These are phyloP conservation scores for Araneus ventricosus DNA, from an alignment of 1,140 invertebrate species.

Conservation along the genomic window DNA sequence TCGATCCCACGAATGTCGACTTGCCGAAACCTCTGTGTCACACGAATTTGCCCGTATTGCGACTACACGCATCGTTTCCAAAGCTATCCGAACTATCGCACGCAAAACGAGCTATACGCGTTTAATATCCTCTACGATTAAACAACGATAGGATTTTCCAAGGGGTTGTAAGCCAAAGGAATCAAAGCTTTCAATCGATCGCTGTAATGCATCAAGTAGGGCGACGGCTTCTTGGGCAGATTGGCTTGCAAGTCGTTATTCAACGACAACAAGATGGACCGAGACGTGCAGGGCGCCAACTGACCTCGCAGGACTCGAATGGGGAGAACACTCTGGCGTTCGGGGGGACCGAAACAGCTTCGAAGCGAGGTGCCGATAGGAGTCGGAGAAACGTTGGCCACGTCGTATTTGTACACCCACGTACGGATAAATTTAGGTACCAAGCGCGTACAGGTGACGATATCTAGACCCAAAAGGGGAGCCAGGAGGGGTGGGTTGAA, in stretches of 20 bases:
- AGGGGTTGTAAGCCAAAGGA: constrained; percentile 26
- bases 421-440: not conserved
- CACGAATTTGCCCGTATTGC: not conserved
- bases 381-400: not conserved
- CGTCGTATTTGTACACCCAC: constrained; percentile 8
- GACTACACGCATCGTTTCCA: not conserved
- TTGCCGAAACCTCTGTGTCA: not conserved
- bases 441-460: not conserved
- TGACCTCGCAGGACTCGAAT: constrained; percentile 1
- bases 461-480: not conserved
- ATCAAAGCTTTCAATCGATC: not conserved
- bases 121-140: not conserved
- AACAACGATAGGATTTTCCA: constrained; percentile 54
- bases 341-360: not conserved
- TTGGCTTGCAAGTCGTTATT: not conserved
- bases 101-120: not conserved
- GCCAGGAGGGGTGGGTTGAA: not conserved
- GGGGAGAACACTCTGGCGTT: not conserved
- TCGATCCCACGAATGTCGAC: not conserved
- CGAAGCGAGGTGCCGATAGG: not conserved
- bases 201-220: not conserved
- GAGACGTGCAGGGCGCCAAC: not conserved
- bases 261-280: not conserved
- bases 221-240: not conserved
- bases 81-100: not conserved